A percentile compares a stretch with the other conserved stretches of the same genome.
phyloP scores from a whole-genome alignment of 2,888 invertebrate genomes.

The Noctua comes region DNA sequence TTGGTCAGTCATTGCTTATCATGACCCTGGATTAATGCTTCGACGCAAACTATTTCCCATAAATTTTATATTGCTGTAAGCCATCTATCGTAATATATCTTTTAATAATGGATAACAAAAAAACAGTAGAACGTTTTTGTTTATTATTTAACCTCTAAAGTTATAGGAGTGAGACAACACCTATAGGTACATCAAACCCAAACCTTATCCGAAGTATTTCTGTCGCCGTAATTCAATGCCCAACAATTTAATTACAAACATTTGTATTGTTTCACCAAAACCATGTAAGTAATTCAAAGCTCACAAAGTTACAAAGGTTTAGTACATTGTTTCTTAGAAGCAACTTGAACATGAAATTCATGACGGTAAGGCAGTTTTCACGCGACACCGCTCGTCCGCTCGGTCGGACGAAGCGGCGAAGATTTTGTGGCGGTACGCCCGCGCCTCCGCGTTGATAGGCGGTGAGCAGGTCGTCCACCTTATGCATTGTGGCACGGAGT shows the following conservation, averaged over 20 bases:
- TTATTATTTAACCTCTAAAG: conserved; percentile 3
- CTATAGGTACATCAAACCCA: conserved; percentile 1
- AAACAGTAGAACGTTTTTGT: neutral
- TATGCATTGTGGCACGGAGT: neutral
- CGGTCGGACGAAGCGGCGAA: neutral
- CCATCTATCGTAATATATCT: neutral
- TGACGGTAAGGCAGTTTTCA: neutral
- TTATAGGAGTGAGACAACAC: conserved; percentile 16
- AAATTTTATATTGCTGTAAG: neutral
- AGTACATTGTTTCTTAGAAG: conserved; percentile 36
- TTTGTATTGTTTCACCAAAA: conserved; percentile 44
- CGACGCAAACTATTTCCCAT: neutral
- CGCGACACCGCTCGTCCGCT: neutral
- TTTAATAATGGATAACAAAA: neutral
- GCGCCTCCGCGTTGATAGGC: too few species aligned
- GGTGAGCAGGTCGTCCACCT: too few species aligned
- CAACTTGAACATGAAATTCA: conserved; percentile 28
- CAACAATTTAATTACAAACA: conserved; percentile 55
- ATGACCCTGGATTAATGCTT: neutral
- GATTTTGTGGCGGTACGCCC: too few species aligned
- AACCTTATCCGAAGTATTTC: conserved; percentile 41
- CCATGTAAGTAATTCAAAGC: conserved; percentile 47
- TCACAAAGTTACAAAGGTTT: conserved; percentile 34
- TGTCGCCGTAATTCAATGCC: conserved; percentile 42
- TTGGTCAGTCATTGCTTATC: neutral